phyloP scores from a whole-genome alignment of 1,140 invertebrate species.

The Neomicropteryx cornuta region DNA sequence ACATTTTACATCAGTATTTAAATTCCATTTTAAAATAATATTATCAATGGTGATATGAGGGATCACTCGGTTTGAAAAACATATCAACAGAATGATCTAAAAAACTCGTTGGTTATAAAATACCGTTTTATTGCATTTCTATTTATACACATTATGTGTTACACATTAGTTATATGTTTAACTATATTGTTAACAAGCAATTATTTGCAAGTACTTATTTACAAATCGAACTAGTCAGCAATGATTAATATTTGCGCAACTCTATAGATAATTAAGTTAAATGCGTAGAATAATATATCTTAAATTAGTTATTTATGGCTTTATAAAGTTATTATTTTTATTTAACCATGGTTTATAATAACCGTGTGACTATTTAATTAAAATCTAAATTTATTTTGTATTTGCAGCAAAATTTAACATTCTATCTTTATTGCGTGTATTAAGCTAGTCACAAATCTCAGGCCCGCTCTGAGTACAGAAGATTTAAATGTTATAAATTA shows the following conservation, averaged over 20 bases:
- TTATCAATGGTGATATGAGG: too few relatives aligned
- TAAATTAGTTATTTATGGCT: conserved; percentile 25
- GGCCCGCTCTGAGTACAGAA: conserved; percentile 12
- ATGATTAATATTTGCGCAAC: conserved; percentile 40
- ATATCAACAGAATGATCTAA: too few relatives aligned
- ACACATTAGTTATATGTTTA: too few relatives aligned
- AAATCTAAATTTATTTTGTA: conserved; percentile 25
- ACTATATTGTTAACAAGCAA: conserved; percentile 33
- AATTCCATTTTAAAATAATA: conserved; percentile 34
- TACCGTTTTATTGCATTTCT: too few relatives aligned
- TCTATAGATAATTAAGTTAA: conserved; percentile 35
- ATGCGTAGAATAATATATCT: too few relatives aligned
- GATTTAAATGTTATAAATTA: conserved; percentile 15
- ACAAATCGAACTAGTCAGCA: conserved; percentile 39
- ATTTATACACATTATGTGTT: too few relatives aligned
- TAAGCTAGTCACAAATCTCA: conserved; percentile 23
- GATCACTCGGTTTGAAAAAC: too few relatives aligned
- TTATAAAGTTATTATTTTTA: conserved; percentile 37
- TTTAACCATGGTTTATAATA: conserved; percentile 19
- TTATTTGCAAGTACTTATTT: conserved; percentile 43
- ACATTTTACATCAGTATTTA: conserved; percentile 34
- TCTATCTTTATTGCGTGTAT: conserved; percentile 37
- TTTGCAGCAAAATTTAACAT: conserved; percentile 36
- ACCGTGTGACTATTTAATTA: not conserved
- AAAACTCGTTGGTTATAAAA: too few relatives aligned